Evolutionary conservation across 1,140 invertebrate species (phyloP).

Genomic region (Vanessa tameamea): DNA sequence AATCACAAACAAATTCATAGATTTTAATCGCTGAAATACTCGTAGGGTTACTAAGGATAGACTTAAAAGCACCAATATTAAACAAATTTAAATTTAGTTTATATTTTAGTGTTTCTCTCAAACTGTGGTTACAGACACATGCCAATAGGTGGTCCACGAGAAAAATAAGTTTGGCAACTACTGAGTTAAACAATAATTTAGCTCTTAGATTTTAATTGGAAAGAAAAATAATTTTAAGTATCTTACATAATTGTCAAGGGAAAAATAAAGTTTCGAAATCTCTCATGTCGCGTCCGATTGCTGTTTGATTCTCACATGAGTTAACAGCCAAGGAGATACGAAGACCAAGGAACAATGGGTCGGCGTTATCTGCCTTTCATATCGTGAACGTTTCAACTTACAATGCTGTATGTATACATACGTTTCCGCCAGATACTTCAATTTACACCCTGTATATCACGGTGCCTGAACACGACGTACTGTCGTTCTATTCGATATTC

Average conservation of each 20-base stretch:
- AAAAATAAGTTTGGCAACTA: too few species aligned
- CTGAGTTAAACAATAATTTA: too few species aligned
- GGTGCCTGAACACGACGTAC: constrained; percentile 20
- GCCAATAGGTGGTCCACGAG: too few species aligned
- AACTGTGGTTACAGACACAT: too few species aligned
- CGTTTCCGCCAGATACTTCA: constrained; percentile 34
- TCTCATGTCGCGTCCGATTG: constrained; percentile 11
- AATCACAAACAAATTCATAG: too few species aligned
- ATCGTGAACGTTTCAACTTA: constrained; percentile 37
- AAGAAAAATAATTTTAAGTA: too few species aligned
- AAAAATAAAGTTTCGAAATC: constrained; percentile 17
- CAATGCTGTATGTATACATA: constrained; percentile 28
- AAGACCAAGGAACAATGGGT: constrained; percentile 38
- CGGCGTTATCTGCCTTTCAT: constrained; percentile 41
- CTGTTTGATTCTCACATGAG: constrained; percentile 36
- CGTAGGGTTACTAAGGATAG: too few species aligned
- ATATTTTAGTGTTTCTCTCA: too few species aligned
- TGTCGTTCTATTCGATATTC: constrained; percentile 12
- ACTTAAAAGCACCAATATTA: too few species aligned
- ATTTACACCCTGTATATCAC: constrained; percentile 27
- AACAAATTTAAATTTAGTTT: too few species aligned
- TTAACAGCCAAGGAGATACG: constrained; percentile 40
- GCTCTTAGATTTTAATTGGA: too few species aligned
- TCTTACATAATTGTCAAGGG: background rate
- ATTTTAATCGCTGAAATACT: too few species aligned